These are phyloP conservation scores for Galerucella nymphaeae DNA, from an alignment of 2,888 invertebrate genomes.

Conservation along the genomic window DNA sequence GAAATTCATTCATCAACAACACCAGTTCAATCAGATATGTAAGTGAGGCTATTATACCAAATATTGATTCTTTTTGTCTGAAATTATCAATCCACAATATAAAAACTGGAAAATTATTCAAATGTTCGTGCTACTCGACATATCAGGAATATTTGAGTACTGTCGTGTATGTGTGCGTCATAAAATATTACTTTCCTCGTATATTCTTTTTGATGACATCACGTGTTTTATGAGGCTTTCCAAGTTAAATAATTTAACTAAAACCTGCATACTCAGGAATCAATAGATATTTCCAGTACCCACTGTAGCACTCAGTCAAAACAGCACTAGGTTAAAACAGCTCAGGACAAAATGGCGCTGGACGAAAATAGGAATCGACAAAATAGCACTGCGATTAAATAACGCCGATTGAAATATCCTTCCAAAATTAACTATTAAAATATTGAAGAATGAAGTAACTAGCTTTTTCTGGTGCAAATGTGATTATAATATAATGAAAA, in stretches of 20 bases:
- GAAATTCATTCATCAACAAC: not conserved
- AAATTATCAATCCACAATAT: not conserved
- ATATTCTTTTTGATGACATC: slow-evolving; percentile 29
- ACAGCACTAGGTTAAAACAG: no score
- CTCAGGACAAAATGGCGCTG: no score
- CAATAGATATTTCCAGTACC: no score
- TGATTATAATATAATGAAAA: no score
- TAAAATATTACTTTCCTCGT: slow-evolving; percentile 38
- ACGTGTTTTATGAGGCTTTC: slow-evolving; percentile 32
- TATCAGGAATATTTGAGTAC: slow-evolving; percentile 30
- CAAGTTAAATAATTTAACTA: slow-evolving; percentile 46
- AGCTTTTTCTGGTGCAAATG: no score
- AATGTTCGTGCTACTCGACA: not conserved
- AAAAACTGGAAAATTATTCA: not conserved
- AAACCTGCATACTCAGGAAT: slow-evolving; percentile 38
- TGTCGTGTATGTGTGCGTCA: slow-evolving; percentile 33
- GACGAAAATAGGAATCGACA: no score
- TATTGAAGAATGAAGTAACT: no score
- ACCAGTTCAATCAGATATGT: not conserved
- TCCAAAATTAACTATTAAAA: no score
- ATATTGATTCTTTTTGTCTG: not conserved
- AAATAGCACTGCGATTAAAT: no score
- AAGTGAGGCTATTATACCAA: not conserved
- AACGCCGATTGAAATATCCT: no score
- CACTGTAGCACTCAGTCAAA: no score